phyloP scores from a whole-genome alignment of 2,797 vertebrate species.

The Brachymystax lenok region DNA sequence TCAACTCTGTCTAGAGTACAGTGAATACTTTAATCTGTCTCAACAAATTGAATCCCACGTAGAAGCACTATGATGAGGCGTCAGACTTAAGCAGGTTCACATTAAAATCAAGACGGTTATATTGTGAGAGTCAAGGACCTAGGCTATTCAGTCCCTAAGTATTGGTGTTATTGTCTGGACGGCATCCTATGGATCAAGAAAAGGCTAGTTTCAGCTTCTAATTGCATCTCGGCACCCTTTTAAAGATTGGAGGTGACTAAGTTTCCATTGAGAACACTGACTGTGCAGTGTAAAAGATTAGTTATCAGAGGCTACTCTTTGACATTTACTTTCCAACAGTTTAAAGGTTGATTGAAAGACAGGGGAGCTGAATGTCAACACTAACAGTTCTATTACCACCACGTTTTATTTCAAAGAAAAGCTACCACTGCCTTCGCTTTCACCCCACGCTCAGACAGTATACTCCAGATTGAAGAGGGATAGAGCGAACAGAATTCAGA shows the following conservation, averaged over 20 bases:
- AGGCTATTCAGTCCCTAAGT: not conserved
- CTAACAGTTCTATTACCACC: not conserved
- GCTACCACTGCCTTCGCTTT: constrained; percentile 7
- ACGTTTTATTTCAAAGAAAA: not conserved
- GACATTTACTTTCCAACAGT: not conserved
- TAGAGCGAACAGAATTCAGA: not conserved
- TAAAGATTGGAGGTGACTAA: not conserved
- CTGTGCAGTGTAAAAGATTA: not conserved
- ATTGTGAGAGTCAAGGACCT: not conserved
- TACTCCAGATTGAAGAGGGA: not conserved
- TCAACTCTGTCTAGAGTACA: constrained; percentile 9
- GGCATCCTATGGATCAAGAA: constrained; percentile 12
- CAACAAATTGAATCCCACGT: not conserved
- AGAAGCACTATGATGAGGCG: constrained; percentile 9
- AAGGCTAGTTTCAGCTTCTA: not conserved
- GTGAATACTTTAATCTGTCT: constrained; percentile 5
- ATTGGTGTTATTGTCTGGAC: constrained; percentile 1
- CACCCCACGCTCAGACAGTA: not conserved
- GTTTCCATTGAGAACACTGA: not conserved
- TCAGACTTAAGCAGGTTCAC: not conserved
- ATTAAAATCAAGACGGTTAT: constrained; percentile 1
- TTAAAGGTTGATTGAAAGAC: not conserved
- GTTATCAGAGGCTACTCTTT: not conserved
- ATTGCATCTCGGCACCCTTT: not conserved
- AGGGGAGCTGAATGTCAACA: not conserved